Conservation (phyloP, 2,888 invertebrate genomes). For the Pseudoips prasinana region DNA sequence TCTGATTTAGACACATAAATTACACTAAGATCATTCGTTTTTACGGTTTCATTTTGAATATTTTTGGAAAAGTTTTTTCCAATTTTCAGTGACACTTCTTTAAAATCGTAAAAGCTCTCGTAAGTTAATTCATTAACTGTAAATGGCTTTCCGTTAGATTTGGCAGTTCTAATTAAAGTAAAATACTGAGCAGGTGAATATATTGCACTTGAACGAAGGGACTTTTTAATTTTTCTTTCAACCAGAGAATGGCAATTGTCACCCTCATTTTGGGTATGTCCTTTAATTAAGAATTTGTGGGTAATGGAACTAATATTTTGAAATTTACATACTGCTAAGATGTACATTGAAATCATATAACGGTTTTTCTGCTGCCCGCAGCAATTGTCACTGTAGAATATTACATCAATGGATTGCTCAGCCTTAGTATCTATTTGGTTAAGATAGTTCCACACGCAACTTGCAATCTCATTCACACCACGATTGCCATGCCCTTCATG, state of each 20-base stretch:
- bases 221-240: conserved; percentile 6
- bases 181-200: conserved; percentile 37
- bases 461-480: not conserved
- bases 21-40: conserved; percentile 14
- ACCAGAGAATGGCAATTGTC: conserved; percentile 8
- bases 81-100: conserved; percentile 13
- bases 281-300: conserved; percentile 32
- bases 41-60: conserved; percentile 10
- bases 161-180: conserved; percentile 23
- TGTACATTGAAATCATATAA: conserved; percentile 12
- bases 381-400: too few species aligned
- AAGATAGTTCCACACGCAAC: too few species aligned
- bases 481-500: not conserved
- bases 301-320: conserved; percentile 5
- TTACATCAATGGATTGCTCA: conserved; percentile 1
- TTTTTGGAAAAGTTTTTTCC: conserved; percentile 15
- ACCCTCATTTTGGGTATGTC: conserved; percentile 34
- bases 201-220: conserved; percentile 22
- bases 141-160: conserved; percentile 6
- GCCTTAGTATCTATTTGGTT: conserved; percentile 1
- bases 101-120: conserved; percentile 10
- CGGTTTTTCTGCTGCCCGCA: conserved; percentile 16
- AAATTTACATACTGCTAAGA: not conserved
- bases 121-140: conserved; percentile 7
- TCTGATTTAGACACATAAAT: conserved; percentile 10